Percentiles rank a stretch among this genome's conserved stretches.
Evolutionary conservation across 2,888 invertebrate species (phyloP).

Genomic region (Agonopterix arenella): DNA sequence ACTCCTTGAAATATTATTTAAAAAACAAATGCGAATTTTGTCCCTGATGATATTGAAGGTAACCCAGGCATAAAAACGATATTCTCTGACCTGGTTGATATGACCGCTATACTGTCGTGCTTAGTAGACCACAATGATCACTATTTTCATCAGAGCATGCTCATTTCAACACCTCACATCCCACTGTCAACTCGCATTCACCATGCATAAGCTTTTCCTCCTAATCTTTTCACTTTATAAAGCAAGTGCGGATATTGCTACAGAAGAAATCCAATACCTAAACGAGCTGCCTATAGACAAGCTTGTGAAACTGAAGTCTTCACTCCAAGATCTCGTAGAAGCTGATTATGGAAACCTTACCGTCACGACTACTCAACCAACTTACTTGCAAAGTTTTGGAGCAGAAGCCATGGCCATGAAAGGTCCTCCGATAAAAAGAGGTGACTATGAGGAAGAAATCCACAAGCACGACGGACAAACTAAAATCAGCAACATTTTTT

Average conservation of each 20-base stretch:
- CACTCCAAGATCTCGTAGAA: constrained; percentile 44
- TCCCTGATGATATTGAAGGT: not conserved
- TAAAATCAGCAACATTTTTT: constrained; percentile 85
- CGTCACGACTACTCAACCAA: constrained; percentile 23
- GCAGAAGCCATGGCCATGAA: constrained; percentile 62
- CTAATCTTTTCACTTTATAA: constrained; percentile 22
- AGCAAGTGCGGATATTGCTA: constrained; percentile 28
- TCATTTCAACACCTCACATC: constrained; percentile 28
- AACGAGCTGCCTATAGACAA: constrained; percentile 83
- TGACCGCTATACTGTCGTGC: constrained; percentile 48
- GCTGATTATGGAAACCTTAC: constrained; percentile 42
- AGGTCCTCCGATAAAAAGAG: constrained; percentile 48
- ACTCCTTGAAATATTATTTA: too few relatives aligned
- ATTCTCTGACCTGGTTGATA: constrained; percentile 30
- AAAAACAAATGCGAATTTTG: too few relatives aligned
- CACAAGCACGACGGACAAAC: constrained; percentile 71
- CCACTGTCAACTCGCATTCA: constrained; percentile 23
- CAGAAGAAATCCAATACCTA: constrained; percentile 69
- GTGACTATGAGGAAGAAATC: constrained; percentile 66
- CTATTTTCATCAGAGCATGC: constrained; percentile 17
- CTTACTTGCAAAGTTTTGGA: constrained; percentile 45
- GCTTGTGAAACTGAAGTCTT: constrained; percentile 78
- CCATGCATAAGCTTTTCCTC: constrained; percentile 14
- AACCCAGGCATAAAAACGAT: constrained; percentile 4
- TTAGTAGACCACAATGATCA: constrained; percentile 50